These are phyloP conservation scores for Sympetrum striolatum DNA, from an alignment of 2,888 invertebrate species.

Conservation along the genomic window DNA sequence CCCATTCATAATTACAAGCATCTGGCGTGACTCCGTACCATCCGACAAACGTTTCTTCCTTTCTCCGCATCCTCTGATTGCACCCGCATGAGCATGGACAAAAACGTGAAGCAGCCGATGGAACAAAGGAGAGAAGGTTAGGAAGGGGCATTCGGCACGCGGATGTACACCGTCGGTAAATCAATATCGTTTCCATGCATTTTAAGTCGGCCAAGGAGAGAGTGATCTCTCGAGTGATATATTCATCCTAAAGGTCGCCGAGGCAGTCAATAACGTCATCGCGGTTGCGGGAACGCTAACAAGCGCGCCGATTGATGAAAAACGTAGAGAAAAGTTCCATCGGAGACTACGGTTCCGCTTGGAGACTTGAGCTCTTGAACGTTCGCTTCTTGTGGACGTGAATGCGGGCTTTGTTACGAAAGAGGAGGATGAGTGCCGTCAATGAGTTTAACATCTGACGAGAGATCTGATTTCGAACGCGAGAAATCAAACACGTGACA, in stretches of 20 bases:
- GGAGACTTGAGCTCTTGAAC: background rate
- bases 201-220: background rate
- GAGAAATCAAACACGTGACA: too few relatives aligned
- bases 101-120: background rate
- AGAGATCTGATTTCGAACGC: too few relatives aligned
- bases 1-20: too few relatives aligned
- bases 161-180: background rate
- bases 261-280: background rate
- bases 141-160: background rate
- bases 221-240: background rate
- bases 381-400: background rate
- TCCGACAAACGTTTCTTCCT: too few relatives aligned
- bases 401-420: too few relatives aligned
- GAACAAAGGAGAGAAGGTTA: background rate
- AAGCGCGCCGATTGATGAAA: background rate
- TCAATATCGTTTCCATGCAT: background rate
- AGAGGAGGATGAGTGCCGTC: too few relatives aligned
- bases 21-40: too few relatives aligned
- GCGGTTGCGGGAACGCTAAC: background rate
- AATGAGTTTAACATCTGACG: too few relatives aligned
- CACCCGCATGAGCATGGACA: background rate
- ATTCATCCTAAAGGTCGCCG: background rate
- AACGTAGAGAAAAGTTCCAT: background rate
- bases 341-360: background rate
- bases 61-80: background rate